Conservation (phyloP, 2,888 invertebrate genomes). For the Diarsia brunnea region DNA sequence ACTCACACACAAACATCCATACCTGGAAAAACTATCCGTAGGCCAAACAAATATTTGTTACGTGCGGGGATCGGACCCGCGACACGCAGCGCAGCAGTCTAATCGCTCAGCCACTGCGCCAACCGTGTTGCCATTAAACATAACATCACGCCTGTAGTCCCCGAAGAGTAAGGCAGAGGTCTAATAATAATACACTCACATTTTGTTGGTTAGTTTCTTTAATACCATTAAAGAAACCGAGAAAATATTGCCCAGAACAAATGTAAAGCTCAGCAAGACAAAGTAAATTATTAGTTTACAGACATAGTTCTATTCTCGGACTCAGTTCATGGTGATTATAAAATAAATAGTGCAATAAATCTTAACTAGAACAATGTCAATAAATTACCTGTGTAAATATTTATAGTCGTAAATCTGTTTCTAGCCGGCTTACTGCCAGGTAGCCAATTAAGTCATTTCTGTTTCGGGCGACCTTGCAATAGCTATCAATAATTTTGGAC, state of each 20-base stretch:
- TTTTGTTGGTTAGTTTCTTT: no score
- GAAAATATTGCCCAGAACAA: slow-evolving; percentile 14
- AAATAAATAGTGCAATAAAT: slow-evolving; percentile 39
- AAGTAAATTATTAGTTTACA: slow-evolving; percentile 13
- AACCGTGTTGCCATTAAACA: no score
- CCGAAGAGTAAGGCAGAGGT: no score
- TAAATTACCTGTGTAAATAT: slow-evolving; percentile 42
- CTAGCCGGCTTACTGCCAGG: slow-evolving; percentile 26
- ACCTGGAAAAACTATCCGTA: no score
- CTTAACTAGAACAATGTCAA: slow-evolving; percentile 29
- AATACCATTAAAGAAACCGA: not conserved
- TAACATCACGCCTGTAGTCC: no score
- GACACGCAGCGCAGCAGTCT: no score
- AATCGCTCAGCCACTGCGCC: no score
- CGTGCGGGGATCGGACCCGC: no score
- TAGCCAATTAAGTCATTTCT: slow-evolving; percentile 33
- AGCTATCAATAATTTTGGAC: slow-evolving; percentile 15
- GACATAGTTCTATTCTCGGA: slow-evolving; percentile 11
- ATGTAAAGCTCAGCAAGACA: not conserved
- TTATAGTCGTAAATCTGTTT: slow-evolving; percentile 45
- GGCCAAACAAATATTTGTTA: no score
- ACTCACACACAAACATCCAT: no score
- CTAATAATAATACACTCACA: no score
- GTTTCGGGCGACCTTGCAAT: slow-evolving; percentile 32
- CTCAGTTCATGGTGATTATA: slow-evolving; percentile 22